A percentile compares a stretch with the other conserved stretches of the same genome.
These are phyloP conservation scores for Eupelmus urozonus DNA, from an alignment of 2,888 invertebrate species.

Conservation along the genomic window DNA sequence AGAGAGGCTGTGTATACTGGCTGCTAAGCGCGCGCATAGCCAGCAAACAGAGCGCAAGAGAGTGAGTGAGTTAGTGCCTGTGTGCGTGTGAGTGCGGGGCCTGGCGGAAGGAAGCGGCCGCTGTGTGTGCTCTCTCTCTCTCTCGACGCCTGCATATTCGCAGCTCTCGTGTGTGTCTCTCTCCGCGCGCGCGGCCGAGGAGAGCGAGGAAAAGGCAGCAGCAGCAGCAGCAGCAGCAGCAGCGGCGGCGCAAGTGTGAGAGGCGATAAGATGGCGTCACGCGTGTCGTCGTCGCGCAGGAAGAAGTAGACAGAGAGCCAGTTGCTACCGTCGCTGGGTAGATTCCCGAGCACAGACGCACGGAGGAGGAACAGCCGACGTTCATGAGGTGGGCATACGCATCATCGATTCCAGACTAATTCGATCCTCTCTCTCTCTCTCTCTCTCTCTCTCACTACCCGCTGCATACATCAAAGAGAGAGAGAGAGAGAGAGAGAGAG, in stretches of 20 bases:
- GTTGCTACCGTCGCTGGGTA: neutral
- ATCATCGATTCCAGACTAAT: too few relatives aligned
- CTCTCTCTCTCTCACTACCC: too few relatives aligned
- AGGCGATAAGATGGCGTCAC: slow-evolving; percentile 63
- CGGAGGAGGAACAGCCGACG: slow-evolving; percentile 7
- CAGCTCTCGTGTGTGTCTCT: slow-evolving; percentile 14
- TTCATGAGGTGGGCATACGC: slow-evolving; percentile 27
- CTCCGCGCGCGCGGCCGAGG: neutral
- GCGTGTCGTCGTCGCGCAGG: slow-evolving; percentile 56
- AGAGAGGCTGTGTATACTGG: too few relatives aligned
- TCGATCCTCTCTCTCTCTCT: too few relatives aligned
- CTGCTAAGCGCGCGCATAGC: too few relatives aligned
- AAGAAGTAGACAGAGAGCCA: slow-evolving; percentile 58
- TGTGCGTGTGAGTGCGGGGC: neutral
- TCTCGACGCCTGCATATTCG: slow-evolving; percentile 1
- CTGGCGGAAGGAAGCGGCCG: slow-evolving; percentile 41
- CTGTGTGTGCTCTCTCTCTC: neutral
- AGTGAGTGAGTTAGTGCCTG: slow-evolving; percentile 3
- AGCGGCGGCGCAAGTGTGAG: neutral
- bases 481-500: neutral
- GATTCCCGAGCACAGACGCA: slow-evolving; percentile 30
- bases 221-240: neutral
- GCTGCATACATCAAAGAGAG: too few relatives aligned
- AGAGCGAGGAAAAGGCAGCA: slow-evolving; percentile 5
- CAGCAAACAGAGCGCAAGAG: neutral